Evolutionary conservation across 2,888 invertebrate species (phyloP).

Genomic region (Idaea dimidiata): DNA sequence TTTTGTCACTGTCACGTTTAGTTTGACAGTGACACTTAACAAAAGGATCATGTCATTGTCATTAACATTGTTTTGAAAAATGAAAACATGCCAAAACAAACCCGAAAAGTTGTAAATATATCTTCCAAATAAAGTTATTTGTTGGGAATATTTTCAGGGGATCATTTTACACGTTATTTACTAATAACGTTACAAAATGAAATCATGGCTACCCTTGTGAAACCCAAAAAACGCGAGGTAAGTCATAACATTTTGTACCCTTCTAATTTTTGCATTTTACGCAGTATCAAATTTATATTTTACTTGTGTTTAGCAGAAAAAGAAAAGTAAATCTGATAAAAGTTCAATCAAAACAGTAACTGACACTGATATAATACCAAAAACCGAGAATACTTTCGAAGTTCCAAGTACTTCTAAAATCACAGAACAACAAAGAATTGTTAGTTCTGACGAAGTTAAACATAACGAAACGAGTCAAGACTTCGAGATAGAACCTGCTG

Average conservation of each 20-base stretch:
- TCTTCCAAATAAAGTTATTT: not conserved
- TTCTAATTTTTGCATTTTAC: slow-evolving; percentile 31
- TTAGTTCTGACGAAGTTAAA: slow-evolving; percentile 6
- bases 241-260: slow-evolving; percentile 26
- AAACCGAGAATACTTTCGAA: not conserved
- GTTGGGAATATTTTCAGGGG: not conserved
- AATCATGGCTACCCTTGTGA: slow-evolving; percentile 67
- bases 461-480: slow-evolving; percentile 8
- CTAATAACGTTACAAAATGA: not conserved
- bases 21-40: not conserved
- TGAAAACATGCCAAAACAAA: not conserved
- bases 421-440: slow-evolving; percentile 17
- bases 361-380: not conserved
- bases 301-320: slow-evolving; percentile 51
- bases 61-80: not conserved
- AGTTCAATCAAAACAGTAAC: not conserved
- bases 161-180: not conserved
- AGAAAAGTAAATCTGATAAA: slow-evolving; percentile 44
- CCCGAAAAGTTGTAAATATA: not conserved
- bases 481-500: slow-evolving; percentile 13
- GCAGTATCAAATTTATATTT: slow-evolving; percentile 27
- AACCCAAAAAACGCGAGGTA: slow-evolving; percentile 66
- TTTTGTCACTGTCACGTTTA: not conserved
- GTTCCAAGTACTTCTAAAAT: slow-evolving; percentile 29
- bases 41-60: not conserved